Evolutionary conservation across 92 coral and sea anemone species (phyloP), one percentile per base, ranked within the genome.

Genomic region (Montipora capitata): DNA sequence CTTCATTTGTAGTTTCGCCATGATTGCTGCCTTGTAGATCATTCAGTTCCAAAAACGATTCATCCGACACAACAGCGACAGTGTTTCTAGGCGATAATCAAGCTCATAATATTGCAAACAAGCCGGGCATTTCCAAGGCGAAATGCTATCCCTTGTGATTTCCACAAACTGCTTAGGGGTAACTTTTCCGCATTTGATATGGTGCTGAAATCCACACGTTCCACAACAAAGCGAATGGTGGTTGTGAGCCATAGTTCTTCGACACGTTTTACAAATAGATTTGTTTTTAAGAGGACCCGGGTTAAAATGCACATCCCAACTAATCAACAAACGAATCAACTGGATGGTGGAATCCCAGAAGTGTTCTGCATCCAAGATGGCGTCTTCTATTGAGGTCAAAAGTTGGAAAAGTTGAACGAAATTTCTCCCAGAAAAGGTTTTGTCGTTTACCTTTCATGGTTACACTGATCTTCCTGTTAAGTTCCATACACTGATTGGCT

Each of bases 291-390:
- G 6, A 5, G 72, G 72, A 5, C 72, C 72, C 44, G 10, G 40
- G 72, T 67, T 67, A 67, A 67, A 67, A 67, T 16, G 72, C 40
- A 67, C 72, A 67, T 67, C 40, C 72, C 72, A 67, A 67, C 72
- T 67, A 67, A 67, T 67, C 72, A 10, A 16, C 72, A 67, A 67
- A 27, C 75, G 75, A 69, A 48, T 39, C 48, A 39, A 5, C 45
- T 35, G 45, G 75, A 35, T 27, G 13, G 75, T 35, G 72, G 72
- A 67, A 18, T 5, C 44, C 38, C 75, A 69, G 75, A 69, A 43
- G 16, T 38, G 48, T 69, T 69, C 75, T 69, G 52, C 75, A 69
- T 69, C 75, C 75, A 69, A 69, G 75, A 69, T 69, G 75, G 75
- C 75, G 39, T 69, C 75, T 69, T 45, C 75, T 69, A 38, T 69